These are phyloP conservation scores for Rhinopithecus roxellana DNA, from an alignment of 2,113 vertebrate genomes.

Conservation along the genomic window DNA sequence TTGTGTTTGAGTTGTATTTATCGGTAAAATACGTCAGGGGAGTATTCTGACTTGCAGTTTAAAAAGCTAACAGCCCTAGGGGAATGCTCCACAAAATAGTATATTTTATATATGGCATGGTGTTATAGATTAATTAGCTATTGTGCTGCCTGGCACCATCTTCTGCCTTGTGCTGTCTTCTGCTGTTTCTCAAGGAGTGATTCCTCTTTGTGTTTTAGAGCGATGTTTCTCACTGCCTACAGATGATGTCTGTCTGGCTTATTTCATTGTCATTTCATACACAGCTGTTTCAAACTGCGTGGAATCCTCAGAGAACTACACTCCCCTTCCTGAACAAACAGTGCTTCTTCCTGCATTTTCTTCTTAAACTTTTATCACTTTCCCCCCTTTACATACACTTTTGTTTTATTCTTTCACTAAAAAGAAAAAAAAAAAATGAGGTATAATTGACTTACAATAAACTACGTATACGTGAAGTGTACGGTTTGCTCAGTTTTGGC, in stretches of 20 bases:
- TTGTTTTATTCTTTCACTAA: slow-evolving; percentile 18
- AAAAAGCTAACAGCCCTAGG: background rate
- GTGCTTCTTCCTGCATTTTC: background rate
- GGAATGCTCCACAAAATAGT: slow-evolving; percentile 1
- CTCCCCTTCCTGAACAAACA: background rate
- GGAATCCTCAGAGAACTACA: background rate
- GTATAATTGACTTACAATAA: background rate
- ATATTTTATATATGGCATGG: background rate
- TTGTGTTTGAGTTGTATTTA: slow-evolving; percentile 53
- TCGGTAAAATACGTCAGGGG: slow-evolving; percentile 54
- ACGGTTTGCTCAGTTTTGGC: background rate
- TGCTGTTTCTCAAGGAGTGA: slow-evolving; percentile 41
- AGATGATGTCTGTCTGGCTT: slow-evolving; percentile 16
- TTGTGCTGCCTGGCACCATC: background rate
- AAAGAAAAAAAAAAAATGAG: background rate
- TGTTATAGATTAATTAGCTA: slow-evolving; percentile 32
- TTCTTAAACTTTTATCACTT: background rate
- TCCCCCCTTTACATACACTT: background rate
- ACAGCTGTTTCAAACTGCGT: background rate
- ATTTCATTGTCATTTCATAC: background rate
- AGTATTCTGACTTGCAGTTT: slow-evolving; percentile 7
- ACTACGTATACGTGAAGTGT: slow-evolving; percentile 27
- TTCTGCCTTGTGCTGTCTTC: slow-evolving; percentile 13
- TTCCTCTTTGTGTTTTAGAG: slow-evolving; percentile 15
- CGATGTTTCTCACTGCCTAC: background rate